A percentile compares a stretch with the other conserved stretches of the same genome.
These are phyloP conservation scores for Gymnosoma rotundatum DNA, from an alignment of 2,888 invertebrate species.

Conservation along the genomic window DNA sequence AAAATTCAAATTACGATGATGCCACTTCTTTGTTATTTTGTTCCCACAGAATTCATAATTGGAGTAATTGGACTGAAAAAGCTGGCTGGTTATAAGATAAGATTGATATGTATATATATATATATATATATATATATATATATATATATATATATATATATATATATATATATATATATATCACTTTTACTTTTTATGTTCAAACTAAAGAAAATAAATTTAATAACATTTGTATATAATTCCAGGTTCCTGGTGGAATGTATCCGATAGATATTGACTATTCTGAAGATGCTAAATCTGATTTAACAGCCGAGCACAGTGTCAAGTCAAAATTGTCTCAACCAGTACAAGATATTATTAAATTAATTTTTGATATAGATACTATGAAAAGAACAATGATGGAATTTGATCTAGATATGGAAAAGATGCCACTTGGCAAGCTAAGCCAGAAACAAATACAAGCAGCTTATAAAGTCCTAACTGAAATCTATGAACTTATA, in stretches of 20 bases:
- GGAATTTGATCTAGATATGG: slow-evolving; percentile 97
- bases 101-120: no score
- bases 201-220: no score
- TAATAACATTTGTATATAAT: background rate
- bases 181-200: no score
- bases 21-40: no score
- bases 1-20: no score
- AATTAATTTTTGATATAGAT: slow-evolving; percentile 94
- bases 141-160: no score
- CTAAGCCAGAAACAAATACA: slow-evolving; percentile 95
- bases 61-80: no score
- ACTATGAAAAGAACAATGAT: slow-evolving; percentile 95
- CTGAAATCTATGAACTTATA: slow-evolving; percentile 86
- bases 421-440: slow-evolving; percentile 99
- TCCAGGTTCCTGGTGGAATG: slow-evolving; percentile 85
- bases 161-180: no score
- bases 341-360: slow-evolving; percentile 91
- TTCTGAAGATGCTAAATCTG: slow-evolving; percentile 83
- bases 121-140: no score
- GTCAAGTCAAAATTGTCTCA: slow-evolving; percentile 87
- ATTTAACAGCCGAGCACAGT: slow-evolving; percentile 80
- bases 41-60: no score
- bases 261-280: slow-evolving; percentile 95
- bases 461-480: slow-evolving; percentile 91
- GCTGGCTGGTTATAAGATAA: no score